phyloP scores from a whole-genome alignment of 2,797 vertebrate genomes.

The Okamejei kenojei region DNA sequence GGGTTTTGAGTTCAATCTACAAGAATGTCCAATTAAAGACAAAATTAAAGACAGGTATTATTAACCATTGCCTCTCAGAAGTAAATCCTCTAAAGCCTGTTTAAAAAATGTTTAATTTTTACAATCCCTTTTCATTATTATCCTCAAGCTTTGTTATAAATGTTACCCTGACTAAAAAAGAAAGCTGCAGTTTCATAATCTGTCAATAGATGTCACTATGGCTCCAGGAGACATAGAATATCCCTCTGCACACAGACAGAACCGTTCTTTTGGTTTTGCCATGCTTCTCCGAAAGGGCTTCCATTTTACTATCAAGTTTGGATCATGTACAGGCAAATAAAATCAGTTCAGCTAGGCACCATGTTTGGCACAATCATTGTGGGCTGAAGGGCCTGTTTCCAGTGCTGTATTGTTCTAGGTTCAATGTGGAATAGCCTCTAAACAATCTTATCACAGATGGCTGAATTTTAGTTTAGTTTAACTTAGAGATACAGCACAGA shows the following conservation, averaged over 20 bases:
- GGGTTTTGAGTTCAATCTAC: neutral
- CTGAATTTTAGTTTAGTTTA: neutral
- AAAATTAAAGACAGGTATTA: neutral
- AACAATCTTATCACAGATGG: neutral
- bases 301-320: neutral
- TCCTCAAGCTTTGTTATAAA: neutral
- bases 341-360: too few relatives aligned
- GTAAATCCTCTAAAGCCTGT: neutral
- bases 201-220: slow-evolving; percentile 28
- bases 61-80: neutral
- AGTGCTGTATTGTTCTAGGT: too few relatives aligned
- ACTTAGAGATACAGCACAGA: too few relatives aligned
- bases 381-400: too few relatives aligned
- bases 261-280: neutral
- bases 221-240: neutral
- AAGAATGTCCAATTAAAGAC: neutral
- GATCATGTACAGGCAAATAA: too few relatives aligned
- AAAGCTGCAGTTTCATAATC: neutral
- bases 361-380: too few relatives aligned
- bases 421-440: neutral
- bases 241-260: neutral
- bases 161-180: too few relatives aligned
- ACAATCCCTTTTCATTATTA: neutral
- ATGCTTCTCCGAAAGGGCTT: neutral
- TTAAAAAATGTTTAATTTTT: neutral